phyloP scores from a whole-genome alignment of 2,888 invertebrate species.

The Neocrepidodera transversa region DNA sequence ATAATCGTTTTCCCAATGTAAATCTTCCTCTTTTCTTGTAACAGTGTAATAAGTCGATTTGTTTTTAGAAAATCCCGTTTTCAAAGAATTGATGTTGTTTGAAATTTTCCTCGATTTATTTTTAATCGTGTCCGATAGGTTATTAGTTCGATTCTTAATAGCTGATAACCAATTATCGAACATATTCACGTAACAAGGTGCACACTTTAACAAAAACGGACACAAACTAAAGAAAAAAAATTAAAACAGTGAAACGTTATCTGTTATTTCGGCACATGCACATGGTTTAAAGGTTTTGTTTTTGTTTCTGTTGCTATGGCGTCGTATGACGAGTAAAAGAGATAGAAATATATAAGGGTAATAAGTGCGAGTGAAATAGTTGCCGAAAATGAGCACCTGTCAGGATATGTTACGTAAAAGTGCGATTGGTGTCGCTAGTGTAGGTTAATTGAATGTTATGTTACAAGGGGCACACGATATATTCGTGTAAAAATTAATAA shows the following conservation, averaged over 20 bases:
- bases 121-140: slow-evolving; percentile 58
- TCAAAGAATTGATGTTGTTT: slow-evolving; percentile 54
- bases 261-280: slow-evolving; percentile 47
- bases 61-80: slow-evolving; percentile 55
- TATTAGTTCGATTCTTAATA: slow-evolving; percentile 60
- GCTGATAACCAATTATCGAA: slow-evolving; percentile 61
- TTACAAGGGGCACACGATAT: slow-evolving; percentile 1
- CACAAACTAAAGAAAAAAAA: slow-evolving; percentile 21
- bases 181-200: slow-evolving; percentile 45
- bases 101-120: slow-evolving; percentile 56
- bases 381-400: slow-evolving; percentile 35
- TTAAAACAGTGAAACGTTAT: slow-evolving; percentile 31
- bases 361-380: slow-evolving; percentile 28
- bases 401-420: slow-evolving; percentile 29
- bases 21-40: slow-evolving; percentile 52
- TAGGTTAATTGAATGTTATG: not conserved
- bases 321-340: slow-evolving; percentile 21
- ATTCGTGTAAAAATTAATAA: too few relatives aligned
- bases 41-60: slow-evolving; percentile 55
- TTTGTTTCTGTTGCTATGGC: slow-evolving; percentile 36
- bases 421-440: not conserved
- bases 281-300: slow-evolving; percentile 34
- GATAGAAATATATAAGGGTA: slow-evolving; percentile 19
- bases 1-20: slow-evolving; percentile 58
- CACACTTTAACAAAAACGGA: slow-evolving; percentile 10